Evolutionary conservation across 1,140 invertebrate genomes (phyloP), one percentile per base, ranked within the genome.

Genomic region (Lamellibrachia luymesi): DNA sequence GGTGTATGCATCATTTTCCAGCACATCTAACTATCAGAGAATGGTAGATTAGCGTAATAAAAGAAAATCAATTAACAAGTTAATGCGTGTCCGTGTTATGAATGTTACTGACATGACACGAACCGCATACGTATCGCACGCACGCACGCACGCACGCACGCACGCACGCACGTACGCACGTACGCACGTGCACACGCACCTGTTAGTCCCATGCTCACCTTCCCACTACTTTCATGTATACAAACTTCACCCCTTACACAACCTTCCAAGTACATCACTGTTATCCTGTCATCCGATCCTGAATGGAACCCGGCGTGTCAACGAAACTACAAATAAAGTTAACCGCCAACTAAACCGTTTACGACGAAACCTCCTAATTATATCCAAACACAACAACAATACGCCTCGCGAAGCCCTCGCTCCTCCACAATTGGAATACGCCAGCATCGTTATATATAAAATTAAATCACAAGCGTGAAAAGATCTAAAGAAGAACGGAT

Each of bases 131-230:
- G 38, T 8, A 1, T 56, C 6, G 17, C 17, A 91, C 25, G 7
- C 25, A 91, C 91, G n/a, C 91, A 91, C 91, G 5, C 2, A 91
- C 91, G n/a, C 91, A 91, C 91, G n/a, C 91, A 93, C 92, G 50
- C 52, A 93, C 92, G 50, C 52, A 93, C 52, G 50, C 92, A 93
- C 52, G 64, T 49, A 91, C 4, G 64, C 92, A 93, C 13, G 89
- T 52, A 93, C 92, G 89, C 52, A 93, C 64, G 89, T 17, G 89
- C 92, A 93, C 52, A 93, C 92, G 89, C 13, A 93, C 92, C 64
- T 17, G 64, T 17, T 80, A 80, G 64, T 17, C 25, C 64, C 52
- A 56, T 56, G 13, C 52, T 22, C 64, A 80, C 13, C 64, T 22
- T 80, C 8, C 64, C 64, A 80, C 25, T 80, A 8, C 8, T 10